These are phyloP conservation scores for Saccostrea cuccullata DNA, from an alignment of 1,140 invertebrate genomes.

Conservation along the genomic window DNA sequence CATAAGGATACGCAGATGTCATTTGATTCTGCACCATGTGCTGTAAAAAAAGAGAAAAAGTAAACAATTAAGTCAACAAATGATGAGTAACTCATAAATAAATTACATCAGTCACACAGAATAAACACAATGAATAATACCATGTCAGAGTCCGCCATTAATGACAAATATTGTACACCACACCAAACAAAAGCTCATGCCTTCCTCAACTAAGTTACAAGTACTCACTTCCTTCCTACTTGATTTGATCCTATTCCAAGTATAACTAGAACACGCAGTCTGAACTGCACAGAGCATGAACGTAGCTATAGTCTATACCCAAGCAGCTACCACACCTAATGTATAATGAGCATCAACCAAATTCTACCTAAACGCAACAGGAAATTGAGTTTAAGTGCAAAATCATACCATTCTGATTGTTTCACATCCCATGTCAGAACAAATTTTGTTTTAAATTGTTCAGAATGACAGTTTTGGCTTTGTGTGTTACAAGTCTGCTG, in stretches of 20 bases:
- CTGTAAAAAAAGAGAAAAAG: constrained; percentile 80
- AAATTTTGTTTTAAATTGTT: constrained; percentile 27
- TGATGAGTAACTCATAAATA: not conserved
- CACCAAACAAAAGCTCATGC: constrained; percentile 27
- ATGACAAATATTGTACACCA: not conserved
- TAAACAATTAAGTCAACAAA: not conserved
- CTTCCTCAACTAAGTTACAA: constrained; percentile 36
- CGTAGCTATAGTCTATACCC: not conserved
- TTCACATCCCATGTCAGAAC: not conserved
- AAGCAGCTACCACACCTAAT: not conserved
- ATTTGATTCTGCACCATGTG: constrained; percentile 97
- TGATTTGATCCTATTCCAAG: constrained; percentile 33
- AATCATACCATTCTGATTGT: not conserved
- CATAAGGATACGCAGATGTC: constrained; percentile 84
- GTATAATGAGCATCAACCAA: not conserved
- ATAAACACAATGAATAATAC: not conserved
- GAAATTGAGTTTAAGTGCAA: constrained; percentile 24
- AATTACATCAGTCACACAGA: not conserved
- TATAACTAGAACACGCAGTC: not conserved
- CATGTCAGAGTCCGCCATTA: constrained; percentile 34
- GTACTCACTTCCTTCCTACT: constrained; percentile 36
- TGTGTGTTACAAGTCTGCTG: constrained; percentile 10
- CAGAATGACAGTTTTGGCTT: constrained; percentile 10
- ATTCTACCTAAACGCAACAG: not conserved
- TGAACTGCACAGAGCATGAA: not conserved